Evolutionary conservation across 2,797 vertebrate genomes (phyloP).

Genomic region (Spea hammondii): DNA sequence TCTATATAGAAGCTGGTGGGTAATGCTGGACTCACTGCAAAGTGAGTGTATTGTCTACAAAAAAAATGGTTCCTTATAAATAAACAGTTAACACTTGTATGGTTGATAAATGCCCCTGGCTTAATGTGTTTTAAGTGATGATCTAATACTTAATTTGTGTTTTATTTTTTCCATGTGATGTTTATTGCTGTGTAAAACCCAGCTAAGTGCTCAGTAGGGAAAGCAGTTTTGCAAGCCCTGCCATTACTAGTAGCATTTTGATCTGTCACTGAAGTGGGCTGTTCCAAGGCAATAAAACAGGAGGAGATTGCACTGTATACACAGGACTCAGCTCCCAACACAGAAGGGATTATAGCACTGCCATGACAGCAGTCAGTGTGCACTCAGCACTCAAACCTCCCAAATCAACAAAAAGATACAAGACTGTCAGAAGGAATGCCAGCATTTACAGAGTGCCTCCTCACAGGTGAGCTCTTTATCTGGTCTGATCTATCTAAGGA

Average conservation of each 20-base stretch:
- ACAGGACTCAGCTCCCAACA: background rate
- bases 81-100: too few species aligned
- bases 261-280: conserved; percentile 17
- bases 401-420: conserved; percentile 72
- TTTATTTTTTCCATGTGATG: background rate
- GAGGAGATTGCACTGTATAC: conserved; percentile 36
- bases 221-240: background rate
- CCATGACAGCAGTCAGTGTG: conserved; percentile 69
- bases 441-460: conserved; percentile 74
- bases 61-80: too few species aligned
- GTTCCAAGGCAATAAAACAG: conserved; percentile 35
- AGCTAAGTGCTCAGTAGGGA: background rate
- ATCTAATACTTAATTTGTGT: too few species aligned
- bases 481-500: background rate
- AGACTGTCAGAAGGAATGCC: conserved; percentile 74
- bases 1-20: too few species aligned
- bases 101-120: too few species aligned
- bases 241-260: conserved; percentile 19
- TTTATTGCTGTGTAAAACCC: conserved; percentile 2
- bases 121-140: too few species aligned
- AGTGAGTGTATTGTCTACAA: too few species aligned
- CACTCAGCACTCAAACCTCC: conserved; percentile 62
- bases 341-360: conserved; percentile 37
- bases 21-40: too few species aligned
- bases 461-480: conserved; percentile 70